Evolutionary conservation across 1,140 invertebrate species (phyloP), one percentile per base, ranked within the genome.

Genomic region (Eriocheir sinensis): DNA sequence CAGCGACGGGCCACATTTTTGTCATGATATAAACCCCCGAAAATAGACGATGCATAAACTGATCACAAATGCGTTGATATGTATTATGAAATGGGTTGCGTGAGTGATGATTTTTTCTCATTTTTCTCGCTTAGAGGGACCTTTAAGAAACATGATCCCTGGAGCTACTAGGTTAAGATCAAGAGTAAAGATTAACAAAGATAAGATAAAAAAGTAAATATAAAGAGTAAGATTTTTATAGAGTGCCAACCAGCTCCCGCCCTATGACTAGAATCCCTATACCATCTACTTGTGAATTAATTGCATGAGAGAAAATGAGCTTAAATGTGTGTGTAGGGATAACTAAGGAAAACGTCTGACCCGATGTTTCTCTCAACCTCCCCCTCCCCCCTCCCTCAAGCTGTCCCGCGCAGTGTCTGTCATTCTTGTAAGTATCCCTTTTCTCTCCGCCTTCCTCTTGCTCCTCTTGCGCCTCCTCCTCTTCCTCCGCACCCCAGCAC

Each of bases 361-460:
- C 48, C 91, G 21, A 12, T 81, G 72, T 83, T 91, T 32, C 80
- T 32, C 80, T 48, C 53, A 32, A 48, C 88, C 79, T 90, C 72
- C 44, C 79, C 88, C 53, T 60, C 92, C 92, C 83, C 27, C 89
- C 72, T 94, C 36, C 40, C 86, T 85, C 92, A 48, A 92, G 93
- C 93, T 94, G 81, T 94, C 93, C 89, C 41, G 93, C 86, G 93
- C 93, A 36, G 93, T 94, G 34, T 94, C 93, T 91, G 85, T 94
- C 89, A 94, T 94, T 53, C 93, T 94, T 94, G 93, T 94, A 94
- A 94, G 93, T 94, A 94, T 60, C 32, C 91, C 89, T 91, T 72
- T 94, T 89, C 40, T 81, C 72, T 85, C 83, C 34, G 80, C 80
- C 86, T 34, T 85, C 81, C 72, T 38, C 32, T 40, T 21, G 30